A percentile compares a stretch with the other conserved stretches of the same genome.
These are phyloP conservation scores for Carassius carassius DNA, from an alignment of 2,113 vertebrate species.

Conservation along the genomic window DNA sequence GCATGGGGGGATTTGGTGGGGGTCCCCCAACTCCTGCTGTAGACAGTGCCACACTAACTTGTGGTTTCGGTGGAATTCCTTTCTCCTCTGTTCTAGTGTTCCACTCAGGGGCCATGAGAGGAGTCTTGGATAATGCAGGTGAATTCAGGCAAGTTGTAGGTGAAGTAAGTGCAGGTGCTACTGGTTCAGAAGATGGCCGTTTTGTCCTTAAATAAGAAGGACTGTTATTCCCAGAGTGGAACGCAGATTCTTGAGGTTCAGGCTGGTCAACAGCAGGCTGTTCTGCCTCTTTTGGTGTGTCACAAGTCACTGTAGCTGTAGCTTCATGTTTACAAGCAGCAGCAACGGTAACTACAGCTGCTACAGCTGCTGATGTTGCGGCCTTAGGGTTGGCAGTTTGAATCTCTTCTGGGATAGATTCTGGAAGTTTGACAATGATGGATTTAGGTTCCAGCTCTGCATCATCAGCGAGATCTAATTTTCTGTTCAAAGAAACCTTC, in stretches of 20 bases:
- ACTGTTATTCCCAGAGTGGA: slow-evolving; percentile 70
- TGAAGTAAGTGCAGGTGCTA: slow-evolving; percentile 57
- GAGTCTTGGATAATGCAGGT: slow-evolving; percentile 62
- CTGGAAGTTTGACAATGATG: slow-evolving; percentile 71
- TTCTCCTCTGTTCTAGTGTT: slow-evolving; percentile 85
- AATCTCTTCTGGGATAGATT: slow-evolving; percentile 78
- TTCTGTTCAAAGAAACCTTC: slow-evolving; percentile 79
- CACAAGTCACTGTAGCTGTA: slow-evolving; percentile 70
- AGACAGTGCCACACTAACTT: slow-evolving; percentile 75
- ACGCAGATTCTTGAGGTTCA: slow-evolving; percentile 80
- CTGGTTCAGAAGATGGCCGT: slow-evolving; percentile 56
- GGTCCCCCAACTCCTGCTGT: slow-evolving; percentile 64
- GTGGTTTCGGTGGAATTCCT: slow-evolving; percentile 76
- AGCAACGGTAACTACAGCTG: slow-evolving; percentile 75
- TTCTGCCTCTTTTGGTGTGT: slow-evolving; percentile 79
- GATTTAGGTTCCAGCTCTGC: slow-evolving; percentile 66
- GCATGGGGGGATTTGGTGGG: slow-evolving; percentile 75
- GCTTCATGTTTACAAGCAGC: slow-evolving; percentile 76
- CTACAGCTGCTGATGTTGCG: slow-evolving; percentile 62
- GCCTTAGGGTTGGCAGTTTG: slow-evolving; percentile 73
- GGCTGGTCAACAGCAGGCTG: slow-evolving; percentile 79
- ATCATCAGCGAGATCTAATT: slow-evolving; percentile 63
- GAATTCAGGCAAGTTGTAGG: slow-evolving; percentile 72
- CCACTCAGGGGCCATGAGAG: slow-evolving; percentile 81
- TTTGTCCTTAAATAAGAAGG: slow-evolving; percentile 66